Conservation (phyloP, 2,888 invertebrate genomes). For the Dynastes maya region DNA sequence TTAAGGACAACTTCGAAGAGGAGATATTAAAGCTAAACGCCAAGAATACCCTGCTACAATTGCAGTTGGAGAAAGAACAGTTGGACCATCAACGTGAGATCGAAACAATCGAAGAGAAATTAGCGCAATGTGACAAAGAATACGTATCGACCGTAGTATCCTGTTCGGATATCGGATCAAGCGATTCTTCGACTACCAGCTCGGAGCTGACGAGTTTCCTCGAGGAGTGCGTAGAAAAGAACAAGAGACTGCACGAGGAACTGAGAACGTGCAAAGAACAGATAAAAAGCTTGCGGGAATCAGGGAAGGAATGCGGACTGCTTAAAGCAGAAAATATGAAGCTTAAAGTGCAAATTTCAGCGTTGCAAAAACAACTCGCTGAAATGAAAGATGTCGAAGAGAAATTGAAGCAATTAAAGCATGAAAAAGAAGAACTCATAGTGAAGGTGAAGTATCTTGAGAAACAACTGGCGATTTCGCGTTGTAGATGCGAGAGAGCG, state of each 20-base stretch:
- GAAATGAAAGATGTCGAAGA: conserved; percentile 9
- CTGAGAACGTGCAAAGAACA: conserved; percentile 1
- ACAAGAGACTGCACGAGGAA: neutral
- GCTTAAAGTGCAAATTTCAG: conserved; percentile 20
- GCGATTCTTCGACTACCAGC: neutral
- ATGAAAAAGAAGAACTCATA: conserved; percentile 1
- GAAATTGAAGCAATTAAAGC: neutral
- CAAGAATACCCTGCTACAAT: conserved; percentile 2
- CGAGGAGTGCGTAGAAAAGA: conserved; percentile 4
- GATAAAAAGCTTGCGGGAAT: neutral
- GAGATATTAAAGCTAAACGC: neutral
- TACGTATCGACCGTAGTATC: neutral
- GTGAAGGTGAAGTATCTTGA: conserved; percentile 30
- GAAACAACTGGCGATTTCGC: conserved; percentile 9
- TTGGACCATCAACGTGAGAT: conserved; percentile 19
- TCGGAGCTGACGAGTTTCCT: neutral
- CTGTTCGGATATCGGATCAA: neutral
- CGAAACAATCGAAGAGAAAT: neutral
- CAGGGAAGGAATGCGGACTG: conserved; percentile 12
- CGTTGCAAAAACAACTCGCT: conserved; percentile 10
- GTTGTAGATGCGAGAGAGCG: neutral
- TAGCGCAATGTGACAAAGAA: neutral
- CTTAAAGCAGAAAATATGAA: conserved; percentile 41
- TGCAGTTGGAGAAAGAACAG: conserved; percentile 17
- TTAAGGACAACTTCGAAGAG: neutral